Evolutionary conservation across 2,113 vertebrate genomes (phyloP).

Genomic region (Dicrurus megarhynchus): DNA sequence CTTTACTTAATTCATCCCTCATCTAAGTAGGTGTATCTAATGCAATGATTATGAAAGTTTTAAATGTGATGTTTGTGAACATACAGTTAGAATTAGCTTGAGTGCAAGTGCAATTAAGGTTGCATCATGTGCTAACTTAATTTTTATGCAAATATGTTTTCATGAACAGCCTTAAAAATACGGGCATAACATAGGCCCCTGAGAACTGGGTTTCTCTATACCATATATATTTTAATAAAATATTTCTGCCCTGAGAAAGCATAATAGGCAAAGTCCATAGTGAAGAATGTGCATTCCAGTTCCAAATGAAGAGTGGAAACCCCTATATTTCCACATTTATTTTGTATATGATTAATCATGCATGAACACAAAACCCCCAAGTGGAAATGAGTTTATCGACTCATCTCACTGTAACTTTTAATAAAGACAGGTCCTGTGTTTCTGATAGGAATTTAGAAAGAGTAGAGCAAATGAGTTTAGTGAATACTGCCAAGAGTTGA

Average conservation of each 20-base stretch:
- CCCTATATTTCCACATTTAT: neutral
- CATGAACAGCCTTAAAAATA: too few relatives aligned
- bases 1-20: neutral
- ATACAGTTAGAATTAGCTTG: neutral
- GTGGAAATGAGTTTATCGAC: neutral
- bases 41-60: neutral
- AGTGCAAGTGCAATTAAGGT: neutral
- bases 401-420: neutral
- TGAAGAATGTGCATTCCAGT: neutral
- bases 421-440: neutral
- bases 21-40: neutral
- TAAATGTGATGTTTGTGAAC: neutral
- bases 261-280: neutral
- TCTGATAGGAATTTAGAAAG: neutral
- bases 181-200: too few relatives aligned
- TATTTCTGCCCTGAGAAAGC: neutral
- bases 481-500: neutral
- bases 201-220: neutral
- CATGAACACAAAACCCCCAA: neutral
- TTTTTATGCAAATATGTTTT: neutral
- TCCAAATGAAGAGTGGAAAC: neutral
- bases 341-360: neutral
- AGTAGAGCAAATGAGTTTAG: neutral
- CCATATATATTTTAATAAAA: neutral
- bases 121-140: neutral